Evolutionary conservation across 2,797 vertebrate genomes (phyloP).

Genomic region (Steatocranus sp.): DNA sequence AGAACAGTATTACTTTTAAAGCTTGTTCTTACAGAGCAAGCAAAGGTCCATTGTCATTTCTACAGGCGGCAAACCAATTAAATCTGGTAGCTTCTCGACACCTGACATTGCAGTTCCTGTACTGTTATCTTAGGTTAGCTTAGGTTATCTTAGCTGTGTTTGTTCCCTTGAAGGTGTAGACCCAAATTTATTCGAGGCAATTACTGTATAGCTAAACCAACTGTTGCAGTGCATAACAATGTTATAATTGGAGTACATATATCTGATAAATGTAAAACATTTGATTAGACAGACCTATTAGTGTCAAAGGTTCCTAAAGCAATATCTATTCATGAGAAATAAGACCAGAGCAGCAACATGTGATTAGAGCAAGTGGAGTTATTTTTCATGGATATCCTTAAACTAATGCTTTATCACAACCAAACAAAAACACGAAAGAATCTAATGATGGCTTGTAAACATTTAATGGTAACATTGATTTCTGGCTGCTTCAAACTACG

Average conservation of each 20-base stretch:
- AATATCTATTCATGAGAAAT: neutral
- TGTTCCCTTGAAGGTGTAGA: neutral
- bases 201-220: neutral
- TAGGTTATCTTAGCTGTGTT: neutral
- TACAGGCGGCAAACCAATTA: slow-evolving; percentile 4
- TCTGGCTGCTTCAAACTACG: slow-evolving; percentile 11
- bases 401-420: neutral
- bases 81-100: neutral
- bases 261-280: neutral
- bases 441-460: slow-evolving; percentile 1
- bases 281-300: neutral
- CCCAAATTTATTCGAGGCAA: neutral
- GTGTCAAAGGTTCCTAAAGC: neutral
- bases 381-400: neutral
- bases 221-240: neutral
- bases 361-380: neutral
- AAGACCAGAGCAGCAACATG: neutral
- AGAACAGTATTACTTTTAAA: neutral
- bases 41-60: neutral
- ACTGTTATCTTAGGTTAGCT: neutral
- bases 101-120: neutral
- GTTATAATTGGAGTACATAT: neutral
- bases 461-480: slow-evolving; percentile 31
- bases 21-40: neutral
- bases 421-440: neutral